Conservation (phyloP, 2,888 invertebrate species). For the Caenorhabditis japonica region DNA sequence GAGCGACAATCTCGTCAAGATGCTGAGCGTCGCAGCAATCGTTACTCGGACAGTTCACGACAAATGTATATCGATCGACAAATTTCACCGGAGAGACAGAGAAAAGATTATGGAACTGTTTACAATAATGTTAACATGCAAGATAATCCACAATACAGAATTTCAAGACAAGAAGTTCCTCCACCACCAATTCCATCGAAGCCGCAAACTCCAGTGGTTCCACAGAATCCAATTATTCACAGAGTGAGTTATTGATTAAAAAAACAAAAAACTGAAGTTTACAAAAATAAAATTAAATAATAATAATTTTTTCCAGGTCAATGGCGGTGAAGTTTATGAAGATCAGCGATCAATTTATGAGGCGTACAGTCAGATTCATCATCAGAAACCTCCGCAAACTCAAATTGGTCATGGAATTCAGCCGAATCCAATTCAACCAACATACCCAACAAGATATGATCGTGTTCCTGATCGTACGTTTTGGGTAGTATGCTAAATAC, state of each 20-base stretch:
- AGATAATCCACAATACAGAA: constrained; percentile 35
- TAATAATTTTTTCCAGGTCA: constrained; percentile 5
- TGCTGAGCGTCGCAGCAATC: constrained; percentile 25
- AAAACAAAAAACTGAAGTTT: neutral
- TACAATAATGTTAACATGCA: constrained; percentile 43
- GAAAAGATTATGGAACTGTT: constrained; percentile 16
- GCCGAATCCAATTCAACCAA: constrained; percentile 21
- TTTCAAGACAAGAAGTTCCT: constrained; percentile 25
- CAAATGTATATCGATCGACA: constrained; percentile 45
- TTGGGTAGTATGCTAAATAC: no score
- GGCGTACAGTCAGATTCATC: constrained; percentile 50
- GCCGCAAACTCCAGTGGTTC: neutral
- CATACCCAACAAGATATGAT: constrained; percentile 36
- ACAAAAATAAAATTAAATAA: neutral
- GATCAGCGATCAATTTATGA: constrained; percentile 33
- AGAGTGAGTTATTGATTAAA: constrained; percentile 11
- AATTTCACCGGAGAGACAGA: constrained; percentile 49
- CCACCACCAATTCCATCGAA: constrained; percentile 25
- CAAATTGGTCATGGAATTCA: constrained; percentile 29
- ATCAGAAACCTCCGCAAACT: constrained; percentile 24
- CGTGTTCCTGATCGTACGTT: constrained; percentile 29
- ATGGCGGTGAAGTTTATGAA: constrained; percentile 48
- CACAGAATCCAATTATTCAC: constrained; percentile 9
- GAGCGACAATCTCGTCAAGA: constrained; percentile 23
- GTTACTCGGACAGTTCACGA: constrained; percentile 46